phyloP scores from a whole-genome alignment of 64 coral and sea anemone species.

The Montipora foliosa region DNA sequence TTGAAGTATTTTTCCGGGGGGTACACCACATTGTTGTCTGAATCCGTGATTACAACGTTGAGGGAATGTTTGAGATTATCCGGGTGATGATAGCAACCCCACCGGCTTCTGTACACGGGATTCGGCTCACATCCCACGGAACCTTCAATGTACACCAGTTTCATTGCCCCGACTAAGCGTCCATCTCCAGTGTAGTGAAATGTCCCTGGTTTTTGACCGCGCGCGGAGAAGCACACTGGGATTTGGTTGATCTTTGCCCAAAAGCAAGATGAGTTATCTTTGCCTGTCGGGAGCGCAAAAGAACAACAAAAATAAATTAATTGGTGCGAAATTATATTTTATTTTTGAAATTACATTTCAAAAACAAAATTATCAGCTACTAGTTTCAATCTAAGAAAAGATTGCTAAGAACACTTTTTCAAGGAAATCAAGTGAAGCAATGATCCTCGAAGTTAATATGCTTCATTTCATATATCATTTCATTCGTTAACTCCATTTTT shows the following conservation, averaged over 20 bases:
- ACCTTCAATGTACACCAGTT: conserved; percentile 75
- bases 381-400: too few relatives aligned
- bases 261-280: conserved; percentile 10
- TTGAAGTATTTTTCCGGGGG: conserved; percentile 64
- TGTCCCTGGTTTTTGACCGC: conserved; percentile 47
- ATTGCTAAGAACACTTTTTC: too few relatives aligned
- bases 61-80: conserved; percentile 33
- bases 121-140: conserved; percentile 66
- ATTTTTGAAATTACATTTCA: too few relatives aligned
- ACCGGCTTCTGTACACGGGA: conserved; percentile 68
- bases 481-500: too few relatives aligned
- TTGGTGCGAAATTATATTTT: background rate
- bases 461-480: too few relatives aligned
- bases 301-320: background rate
- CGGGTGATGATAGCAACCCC: conserved; percentile 72
- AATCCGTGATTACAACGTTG: conserved; percentile 84
- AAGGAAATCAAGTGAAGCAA: too few relatives aligned
- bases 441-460: too few relatives aligned
- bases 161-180: conserved; percentile 78
- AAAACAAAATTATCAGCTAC: too few relatives aligned
- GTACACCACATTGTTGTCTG: conserved; percentile 71
- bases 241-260: conserved; percentile 71
- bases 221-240: conserved; percentile 75
- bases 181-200: conserved; percentile 28
- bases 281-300: background rate